A percentile compares a stretch with the other conserved stretches of the same genome.
Conservation (phyloP, 1,140 invertebrate genomes). For the Drosophila repletoides region DNA sequence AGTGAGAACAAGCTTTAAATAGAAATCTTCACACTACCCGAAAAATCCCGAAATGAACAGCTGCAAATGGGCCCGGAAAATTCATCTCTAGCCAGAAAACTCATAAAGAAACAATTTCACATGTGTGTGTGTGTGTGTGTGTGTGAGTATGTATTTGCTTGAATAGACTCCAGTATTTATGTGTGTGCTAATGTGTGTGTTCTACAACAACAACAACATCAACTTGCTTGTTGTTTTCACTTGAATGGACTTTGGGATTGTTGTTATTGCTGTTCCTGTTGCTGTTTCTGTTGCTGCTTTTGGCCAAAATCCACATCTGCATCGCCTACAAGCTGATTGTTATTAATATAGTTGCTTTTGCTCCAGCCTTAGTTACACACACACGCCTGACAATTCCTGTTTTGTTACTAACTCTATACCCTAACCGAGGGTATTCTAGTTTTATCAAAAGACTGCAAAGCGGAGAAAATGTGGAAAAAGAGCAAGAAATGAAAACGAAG, state of each 20-base stretch:
- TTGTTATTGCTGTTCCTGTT: slow-evolving; percentile 28
- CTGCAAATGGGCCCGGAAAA: slow-evolving; percentile 27
- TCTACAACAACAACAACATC: slow-evolving; percentile 9
- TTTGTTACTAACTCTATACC: too few relatives aligned
- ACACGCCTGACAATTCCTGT: background rate
- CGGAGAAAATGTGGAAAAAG: too few relatives aligned
- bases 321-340: slow-evolving; percentile 54
- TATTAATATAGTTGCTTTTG: slow-evolving; percentile 52
- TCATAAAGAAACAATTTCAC: slow-evolving; percentile 42
- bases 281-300: slow-evolving; percentile 10
- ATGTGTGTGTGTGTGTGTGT: background rate
- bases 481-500: too few relatives aligned
- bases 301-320: slow-evolving; percentile 46
- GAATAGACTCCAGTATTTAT: slow-evolving; percentile 34
- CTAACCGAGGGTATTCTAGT: too few relatives aligned
- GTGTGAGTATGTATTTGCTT: slow-evolving; percentile 10
- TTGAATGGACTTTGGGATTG: slow-evolving; percentile 37
- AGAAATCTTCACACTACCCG: background rate
- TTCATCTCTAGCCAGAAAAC: background rate
- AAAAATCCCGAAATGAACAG: slow-evolving; percentile 34
- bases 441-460: too few relatives aligned
- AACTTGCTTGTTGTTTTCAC: slow-evolving; percentile 46
- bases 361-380: slow-evolving; percentile 5
- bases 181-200: slow-evolving; percentile 47
- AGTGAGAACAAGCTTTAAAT: slow-evolving; percentile 11